Base-by-base conservation (phyloP, 2,797 vertebrate species). In the Lutjanus campechanus region DNA sequence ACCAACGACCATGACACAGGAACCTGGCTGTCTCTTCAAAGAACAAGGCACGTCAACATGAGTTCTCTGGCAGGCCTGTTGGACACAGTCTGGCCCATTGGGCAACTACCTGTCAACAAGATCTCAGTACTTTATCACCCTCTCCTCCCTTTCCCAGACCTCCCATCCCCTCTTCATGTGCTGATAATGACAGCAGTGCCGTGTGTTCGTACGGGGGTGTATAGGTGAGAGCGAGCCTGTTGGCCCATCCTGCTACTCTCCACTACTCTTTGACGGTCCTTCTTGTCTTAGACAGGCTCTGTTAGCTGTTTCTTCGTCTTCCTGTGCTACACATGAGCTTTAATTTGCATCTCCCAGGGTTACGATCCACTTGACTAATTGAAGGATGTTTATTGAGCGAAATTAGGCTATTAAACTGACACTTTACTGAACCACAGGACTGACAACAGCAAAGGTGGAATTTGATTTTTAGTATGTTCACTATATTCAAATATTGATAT, bases 1-100 rank as follows among this genome's bases (percentile, higher is more conserved):
- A 8, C 60, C 47, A n/a, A 70, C 13, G 64, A 61, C 63, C 68
- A 16, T 11, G 44, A 79, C 70, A 59, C 29, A 1, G 73, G 77
- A 84, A 72, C 71, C 81, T 54, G 79, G 70, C 88, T 88, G 91
- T 84, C 86, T 89, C 90, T 92, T 93, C 91, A 94, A 91, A 94
- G 90, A 83, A 64, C 85, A 62, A 79, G 77, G 88, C 89, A 85
- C 75, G 56, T 92, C 90, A 89, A 84, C 91, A 81, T 41, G 5
- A 73, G 58, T 78, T 88, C 71, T 87, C 19, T 75, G 79, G 51
- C 87, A 64, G 71, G 36, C 66, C 81, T 85, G 83, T 82, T 73
- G 46, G 83, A 89, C 73, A 76, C n/a, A 82, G 77, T 69, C 61
- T 64, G 79, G 79, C 41, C 73, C 81, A 76, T 73, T 47, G 53